Conservation (phyloP, 2,888 invertebrate species). For the Anagyrus pseudococci region DNA sequence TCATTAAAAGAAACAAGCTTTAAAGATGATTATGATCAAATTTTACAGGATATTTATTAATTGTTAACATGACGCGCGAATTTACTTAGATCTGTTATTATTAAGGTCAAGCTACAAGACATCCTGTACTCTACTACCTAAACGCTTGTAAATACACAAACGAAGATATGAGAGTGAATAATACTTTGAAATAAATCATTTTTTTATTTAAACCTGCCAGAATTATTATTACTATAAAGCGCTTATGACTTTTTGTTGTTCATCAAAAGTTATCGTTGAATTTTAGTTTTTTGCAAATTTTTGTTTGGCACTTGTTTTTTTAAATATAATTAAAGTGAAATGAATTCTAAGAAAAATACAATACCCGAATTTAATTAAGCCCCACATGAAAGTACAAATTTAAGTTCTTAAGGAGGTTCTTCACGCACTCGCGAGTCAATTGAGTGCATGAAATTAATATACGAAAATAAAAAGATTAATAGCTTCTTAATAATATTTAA, state of each 20-base stretch:
- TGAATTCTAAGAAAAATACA: background rate
- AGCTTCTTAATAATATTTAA: no score
- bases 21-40: conserved; percentile 20
- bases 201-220: conserved; percentile 9
- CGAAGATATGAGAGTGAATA: conserved; percentile 15
- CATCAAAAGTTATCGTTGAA: conserved; percentile 6
- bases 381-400: background rate
- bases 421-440: no score
- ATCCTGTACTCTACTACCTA: conserved; percentile 21
- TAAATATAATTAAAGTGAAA: background rate
- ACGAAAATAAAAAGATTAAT: no score
- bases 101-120: conserved; percentile 22
- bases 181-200: conserved; percentile 1
- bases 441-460: no score
- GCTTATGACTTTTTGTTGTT: conserved; percentile 9
- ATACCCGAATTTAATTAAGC: background rate
- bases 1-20: conserved; percentile 17
- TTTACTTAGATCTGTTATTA: conserved; percentile 39
- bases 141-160: conserved; percentile 38
- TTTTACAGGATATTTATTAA: conserved; percentile 27
- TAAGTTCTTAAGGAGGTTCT: background rate
- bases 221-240: conserved; percentile 4
- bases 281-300: background rate
- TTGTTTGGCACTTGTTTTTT: background rate
- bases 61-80: conserved; percentile 34